These are phyloP conservation scores for Temnothorax unifasciatus DNA, from an alignment of 2,888 invertebrate species.

Conservation along the genomic window DNA sequence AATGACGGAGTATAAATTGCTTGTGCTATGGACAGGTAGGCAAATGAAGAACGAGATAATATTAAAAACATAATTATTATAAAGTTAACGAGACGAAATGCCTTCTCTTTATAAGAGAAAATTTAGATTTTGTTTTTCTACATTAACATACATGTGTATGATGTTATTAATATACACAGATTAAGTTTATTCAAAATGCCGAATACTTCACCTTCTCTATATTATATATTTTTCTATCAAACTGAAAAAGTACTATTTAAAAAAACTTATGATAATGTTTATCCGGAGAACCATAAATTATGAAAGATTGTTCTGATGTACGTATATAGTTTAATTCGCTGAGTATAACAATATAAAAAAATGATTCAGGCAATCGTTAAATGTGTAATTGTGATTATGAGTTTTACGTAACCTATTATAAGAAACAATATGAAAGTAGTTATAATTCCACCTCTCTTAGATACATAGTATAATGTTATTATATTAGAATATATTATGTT, in stretches of 20 bases:
- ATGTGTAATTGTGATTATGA: constrained; percentile 58
- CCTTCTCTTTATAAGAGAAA: constrained; percentile 13
- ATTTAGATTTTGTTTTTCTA: constrained; percentile 57
- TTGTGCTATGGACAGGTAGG: constrained; percentile 83
- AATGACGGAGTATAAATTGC: constrained; percentile 73
- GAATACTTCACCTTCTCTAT: constrained; percentile 57
- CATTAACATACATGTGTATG: constrained; percentile 53
- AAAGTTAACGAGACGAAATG: constrained; percentile 43
- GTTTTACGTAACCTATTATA: constrained; percentile 59
- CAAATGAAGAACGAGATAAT: constrained; percentile 68
- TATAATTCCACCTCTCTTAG: constrained; percentile 59
- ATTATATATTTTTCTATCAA: constrained; percentile 47
- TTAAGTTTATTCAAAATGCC: constrained; percentile 29
- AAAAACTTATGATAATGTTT: constrained; percentile 60
- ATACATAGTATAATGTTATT: constrained; percentile 57
- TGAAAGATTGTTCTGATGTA: constrained; percentile 58
- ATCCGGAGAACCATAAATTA: constrained; percentile 59
- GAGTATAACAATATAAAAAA: constrained; percentile 61
- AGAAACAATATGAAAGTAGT: constrained; percentile 64
- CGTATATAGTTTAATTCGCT: constrained; percentile 58
- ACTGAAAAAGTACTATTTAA: constrained; percentile 57
- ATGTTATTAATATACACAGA: constrained; percentile 49
- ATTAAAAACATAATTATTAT: constrained; percentile 27
- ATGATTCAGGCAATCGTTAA: constrained; percentile 61
- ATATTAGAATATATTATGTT: constrained; percentile 58